A percentile compares a stretch with the other conserved stretches of the same genome.
phyloP scores from a whole-genome alignment of 2,797 vertebrate species.

The Pachyuromys duprasi region DNA sequence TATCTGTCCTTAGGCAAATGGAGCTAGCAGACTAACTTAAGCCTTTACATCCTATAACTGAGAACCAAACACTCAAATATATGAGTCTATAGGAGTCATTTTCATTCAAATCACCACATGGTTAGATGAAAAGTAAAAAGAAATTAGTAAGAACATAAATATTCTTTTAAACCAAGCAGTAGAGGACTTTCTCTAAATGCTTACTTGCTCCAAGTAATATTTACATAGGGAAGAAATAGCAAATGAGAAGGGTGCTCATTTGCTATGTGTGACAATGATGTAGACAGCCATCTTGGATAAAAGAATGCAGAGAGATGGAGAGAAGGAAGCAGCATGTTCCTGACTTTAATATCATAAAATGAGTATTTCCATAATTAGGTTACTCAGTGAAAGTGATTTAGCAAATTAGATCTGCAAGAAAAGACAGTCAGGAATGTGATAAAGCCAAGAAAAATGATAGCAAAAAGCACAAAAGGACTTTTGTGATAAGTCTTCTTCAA shows the following conservation, averaged over 20 bases:
- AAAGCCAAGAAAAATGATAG: constrained; percentile 15
- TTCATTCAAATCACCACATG: neutral
- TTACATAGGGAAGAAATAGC: neutral
- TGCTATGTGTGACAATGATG: neutral
- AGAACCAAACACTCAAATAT: neutral
- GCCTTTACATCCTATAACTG: neutral
- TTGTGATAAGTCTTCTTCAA: neutral
- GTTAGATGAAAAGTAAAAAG: neutral
- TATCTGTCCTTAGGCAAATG: neutral
- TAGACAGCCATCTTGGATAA: neutral
- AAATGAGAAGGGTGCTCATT: neutral
- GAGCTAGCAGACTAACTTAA: neutral
- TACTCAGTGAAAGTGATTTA: neutral
- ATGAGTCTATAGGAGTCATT: neutral
- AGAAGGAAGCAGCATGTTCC: neutral
- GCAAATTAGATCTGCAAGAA: neutral
- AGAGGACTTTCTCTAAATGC: neutral
- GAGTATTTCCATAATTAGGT: neutral
- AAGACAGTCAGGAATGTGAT: constrained; percentile 9
- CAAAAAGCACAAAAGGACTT: constrained; percentile 24
- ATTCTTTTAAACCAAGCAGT: neutral
- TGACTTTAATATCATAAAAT: neutral
- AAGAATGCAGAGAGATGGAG: neutral
- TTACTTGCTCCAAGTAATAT: neutral
- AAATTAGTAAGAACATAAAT: neutral